Evolutionary conservation across 2,888 invertebrate genomes (phyloP), one percentile per base, ranked within the genome.

Genomic region (Adela reaumurella): DNA sequence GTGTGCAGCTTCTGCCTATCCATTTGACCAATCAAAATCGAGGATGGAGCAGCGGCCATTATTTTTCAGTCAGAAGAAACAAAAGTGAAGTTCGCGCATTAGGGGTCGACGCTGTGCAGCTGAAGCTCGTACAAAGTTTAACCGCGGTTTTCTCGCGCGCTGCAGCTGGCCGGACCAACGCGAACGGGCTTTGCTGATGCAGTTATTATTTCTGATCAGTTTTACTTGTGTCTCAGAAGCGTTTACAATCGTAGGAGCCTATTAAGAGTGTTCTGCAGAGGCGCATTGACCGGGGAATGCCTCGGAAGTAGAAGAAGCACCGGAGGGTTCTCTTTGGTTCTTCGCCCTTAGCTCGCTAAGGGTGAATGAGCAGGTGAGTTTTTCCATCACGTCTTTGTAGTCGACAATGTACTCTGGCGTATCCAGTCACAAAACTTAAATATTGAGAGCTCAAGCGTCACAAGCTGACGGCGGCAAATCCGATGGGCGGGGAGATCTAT

Each of bases 71-170:
- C 11, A 35, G 73, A 69, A 68, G 78, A 79, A 79, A 80, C 70
- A 78, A 73, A 69, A 69, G 57, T 74, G 79, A 80, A 80, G 72
- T 65, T 70, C 69, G 73, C 48, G 57, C 50, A 54, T 51, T 62
- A 61, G 60, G 67, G 55, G 59, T 59, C 61, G 63, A 64, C 46
- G 45, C 62, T 60, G 63, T 62, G 35, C 35, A 35, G 35, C 35
- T 35, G 35, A 35, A 35, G 35, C 42, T 66, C 54, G 62, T 61
- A 62, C 17, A 58, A 66, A 68, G 68, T 72, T 74, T 78, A 73
- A 74, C 74, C 78, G 79, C 79, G 77, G 77, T 74, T 77, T 79
- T 79, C 77, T 78, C 79, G 79, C 79, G 79, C 79, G 79, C 50
- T 35, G 35, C 35, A 14, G 8, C 8, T 35, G 35, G 35, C 14